Conservation (phyloP, 2,797 vertebrate species). For the Poeciliopsis turneri region DNA sequence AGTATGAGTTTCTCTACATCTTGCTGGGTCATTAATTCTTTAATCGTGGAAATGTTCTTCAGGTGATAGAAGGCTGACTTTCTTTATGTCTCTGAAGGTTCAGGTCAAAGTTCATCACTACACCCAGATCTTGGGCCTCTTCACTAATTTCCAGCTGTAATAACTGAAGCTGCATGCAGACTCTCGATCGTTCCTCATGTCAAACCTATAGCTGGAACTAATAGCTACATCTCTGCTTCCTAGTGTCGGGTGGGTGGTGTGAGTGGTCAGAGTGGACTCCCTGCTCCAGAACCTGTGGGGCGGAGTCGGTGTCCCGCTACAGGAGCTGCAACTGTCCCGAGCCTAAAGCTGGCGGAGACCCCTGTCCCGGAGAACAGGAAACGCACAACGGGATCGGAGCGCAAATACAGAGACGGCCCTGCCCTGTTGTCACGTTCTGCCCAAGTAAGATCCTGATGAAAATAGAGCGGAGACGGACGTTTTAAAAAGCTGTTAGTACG, state of each 20-base stretch:
- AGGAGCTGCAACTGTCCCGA: conserved; percentile 86
- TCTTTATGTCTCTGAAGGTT: too few species aligned
- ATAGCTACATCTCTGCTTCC: neutral
- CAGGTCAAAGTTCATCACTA: too few species aligned
- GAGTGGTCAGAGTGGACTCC: conserved; percentile 87
- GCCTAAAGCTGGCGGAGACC: conserved; percentile 75
- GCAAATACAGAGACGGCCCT: conserved; percentile 83
- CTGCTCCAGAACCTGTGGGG: conserved; percentile 86
- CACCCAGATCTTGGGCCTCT: too few species aligned
- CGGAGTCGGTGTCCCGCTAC: conserved; percentile 82
- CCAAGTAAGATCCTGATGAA: conserved; percentile 75
- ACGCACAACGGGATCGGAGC: conserved; percentile 73
- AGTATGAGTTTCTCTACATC: too few species aligned
- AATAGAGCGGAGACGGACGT: neutral
- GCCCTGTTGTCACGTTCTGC: conserved; percentile 79
- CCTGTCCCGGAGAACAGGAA: conserved; percentile 78
- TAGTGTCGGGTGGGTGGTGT: conserved; percentile 88
- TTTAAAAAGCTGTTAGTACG: neutral
- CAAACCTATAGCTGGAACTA: neutral
- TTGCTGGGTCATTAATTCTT: too few species aligned
- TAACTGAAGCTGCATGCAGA: too few species aligned
- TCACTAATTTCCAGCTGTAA: too few species aligned
- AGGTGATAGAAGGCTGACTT: too few species aligned
- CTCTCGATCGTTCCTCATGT: too few species aligned
- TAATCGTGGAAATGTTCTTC: too few species aligned